These are phyloP conservation scores for Neoascia interrupta DNA, from an alignment of 2,888 invertebrate genomes.

Conservation along the genomic window DNA sequence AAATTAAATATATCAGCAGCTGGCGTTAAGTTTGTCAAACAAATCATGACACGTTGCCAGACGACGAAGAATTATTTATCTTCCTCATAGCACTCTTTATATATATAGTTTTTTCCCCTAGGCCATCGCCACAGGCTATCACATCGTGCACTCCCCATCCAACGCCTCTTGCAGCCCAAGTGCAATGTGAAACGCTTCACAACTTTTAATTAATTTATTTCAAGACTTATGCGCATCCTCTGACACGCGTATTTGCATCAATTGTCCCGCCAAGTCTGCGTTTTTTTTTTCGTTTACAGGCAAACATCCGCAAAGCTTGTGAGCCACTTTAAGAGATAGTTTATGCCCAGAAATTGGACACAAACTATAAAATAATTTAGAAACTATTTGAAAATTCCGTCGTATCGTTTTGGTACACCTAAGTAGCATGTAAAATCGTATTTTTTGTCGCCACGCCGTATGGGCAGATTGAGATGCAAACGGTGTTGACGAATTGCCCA, in stretches of 20 bases:
- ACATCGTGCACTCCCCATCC: too few relatives aligned
- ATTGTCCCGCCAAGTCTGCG: not conserved
- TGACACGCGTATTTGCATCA: conserved; percentile 29
- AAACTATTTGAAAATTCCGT: conserved; percentile 42
- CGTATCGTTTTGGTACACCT: conserved; percentile 6
- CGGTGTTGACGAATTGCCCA: conserved; percentile 34
- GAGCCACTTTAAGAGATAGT: conserved; percentile 43
- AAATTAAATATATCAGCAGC: conserved; percentile 33
- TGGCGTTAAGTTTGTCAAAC: conserved; percentile 52
- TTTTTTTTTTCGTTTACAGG: too few relatives aligned
- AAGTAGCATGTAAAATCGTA: not conserved
- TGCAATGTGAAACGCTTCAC: conserved; percentile 43
- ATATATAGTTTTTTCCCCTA: conserved; percentile 40
- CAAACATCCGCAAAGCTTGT: too few relatives aligned
- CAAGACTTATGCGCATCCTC: conserved; percentile 8
- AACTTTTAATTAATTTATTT: conserved; percentile 53
- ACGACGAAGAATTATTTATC: conserved; percentile 42
- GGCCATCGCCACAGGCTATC: too few relatives aligned
- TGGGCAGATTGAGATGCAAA: conserved; percentile 51
- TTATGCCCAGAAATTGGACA: conserved; percentile 52
- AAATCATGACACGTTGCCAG: conserved; percentile 51
- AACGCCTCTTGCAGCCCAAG: not conserved
- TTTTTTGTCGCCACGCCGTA: not conserved
- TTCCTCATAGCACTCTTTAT: conserved; percentile 42
- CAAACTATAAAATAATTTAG: conserved; percentile 40